These are phyloP conservation scores for Lasioglossum vierecki DNA, from an alignment of 2,888 invertebrate species.

Conservation along the genomic window DNA sequence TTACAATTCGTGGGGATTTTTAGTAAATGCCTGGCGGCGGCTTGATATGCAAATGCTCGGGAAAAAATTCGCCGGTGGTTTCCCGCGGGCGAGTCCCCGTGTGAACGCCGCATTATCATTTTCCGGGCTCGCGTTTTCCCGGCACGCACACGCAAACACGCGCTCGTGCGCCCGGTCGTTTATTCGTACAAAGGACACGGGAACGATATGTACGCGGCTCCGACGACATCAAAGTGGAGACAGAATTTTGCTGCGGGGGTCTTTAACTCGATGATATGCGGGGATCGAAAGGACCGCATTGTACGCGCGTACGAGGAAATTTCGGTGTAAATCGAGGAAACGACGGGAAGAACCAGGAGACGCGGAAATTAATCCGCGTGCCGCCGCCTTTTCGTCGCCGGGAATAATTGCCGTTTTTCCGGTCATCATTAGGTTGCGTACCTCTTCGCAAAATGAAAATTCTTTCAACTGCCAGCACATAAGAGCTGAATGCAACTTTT, in stretches of 20 bases:
- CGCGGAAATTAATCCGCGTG: not conserved
- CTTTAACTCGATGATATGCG: conserved; percentile 66
- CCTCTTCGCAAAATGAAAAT: not conserved
- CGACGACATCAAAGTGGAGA: conserved; percentile 67
- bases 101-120: conserved; percentile 64
- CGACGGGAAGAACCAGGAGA: not conserved
- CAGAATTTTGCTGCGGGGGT: conserved; percentile 69
- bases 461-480: not conserved
- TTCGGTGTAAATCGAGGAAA: conserved; percentile 23
- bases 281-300: conserved; percentile 56
- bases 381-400: not conserved
- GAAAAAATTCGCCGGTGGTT: conserved; percentile 3
- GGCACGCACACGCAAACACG: conserved; percentile 9
- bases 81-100: not conserved
- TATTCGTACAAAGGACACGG: conserved; percentile 63
- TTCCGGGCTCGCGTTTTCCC: conserved; percentile 55
- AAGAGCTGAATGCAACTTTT: not conserved
- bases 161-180: conserved; percentile 19
- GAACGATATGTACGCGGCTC: conserved; percentile 37
- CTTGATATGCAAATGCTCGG: conserved; percentile 47
- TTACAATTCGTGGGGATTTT: conserved; percentile 31
- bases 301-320: not conserved
- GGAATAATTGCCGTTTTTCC: not conserved
- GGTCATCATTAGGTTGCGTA: not conserved
- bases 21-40: conserved; percentile 27